Evolutionary conservation across 2,113 vertebrate species (phyloP), one percentile per base, ranked within the genome.

Genomic region (Upupa epops): DNA sequence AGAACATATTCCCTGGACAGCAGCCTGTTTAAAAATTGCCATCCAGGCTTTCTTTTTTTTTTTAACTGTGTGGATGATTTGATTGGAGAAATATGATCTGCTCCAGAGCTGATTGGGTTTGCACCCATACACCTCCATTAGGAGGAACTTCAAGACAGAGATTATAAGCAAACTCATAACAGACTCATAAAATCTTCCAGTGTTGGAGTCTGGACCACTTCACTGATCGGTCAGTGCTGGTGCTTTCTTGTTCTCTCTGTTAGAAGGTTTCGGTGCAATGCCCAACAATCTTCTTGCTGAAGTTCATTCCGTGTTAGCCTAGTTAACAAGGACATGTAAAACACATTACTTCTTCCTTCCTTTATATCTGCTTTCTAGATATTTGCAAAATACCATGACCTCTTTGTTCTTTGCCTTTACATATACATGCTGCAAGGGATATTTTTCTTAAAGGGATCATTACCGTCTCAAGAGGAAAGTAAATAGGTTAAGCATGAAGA

Each of bases 191-290:
- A 89, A 45, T 16, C 24, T 40, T 36, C 29, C 51, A 52, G 24
- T 17, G n/a, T 1, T 9, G 3, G n/a, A 65, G 18, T 8, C 0
- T 7, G 21, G 17, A 9, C 16, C 6, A 4, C 3, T 61, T 70
- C 21, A 63, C 31, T 15, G 32, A 4, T 7, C 11, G 51, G 8
- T 3, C 40, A 14, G 11, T 24, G 31, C 28, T 13, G 22, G 14
- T 17, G 36, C 5, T 55, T 58, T 15, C 7, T 32, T 32, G 7
- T 24, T 48, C 5, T 21, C 8, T 52, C 12, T 34, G 2, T 49
- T 21, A 73, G 16, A 34, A 59, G 6, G 11, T n/a, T 56, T 89
- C 31, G 11, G 32, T 86, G 28, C 11, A 52, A 28, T 52, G 75
- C 17, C 40, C 31, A 81, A 40, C 8, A 25, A 5, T 14, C 9